Percentiles rank a stretch among this genome's conserved stretches.
Evolutionary conservation across 2,113 vertebrate genomes (phyloP).

Genomic region (Coptodon rendalli): DNA sequence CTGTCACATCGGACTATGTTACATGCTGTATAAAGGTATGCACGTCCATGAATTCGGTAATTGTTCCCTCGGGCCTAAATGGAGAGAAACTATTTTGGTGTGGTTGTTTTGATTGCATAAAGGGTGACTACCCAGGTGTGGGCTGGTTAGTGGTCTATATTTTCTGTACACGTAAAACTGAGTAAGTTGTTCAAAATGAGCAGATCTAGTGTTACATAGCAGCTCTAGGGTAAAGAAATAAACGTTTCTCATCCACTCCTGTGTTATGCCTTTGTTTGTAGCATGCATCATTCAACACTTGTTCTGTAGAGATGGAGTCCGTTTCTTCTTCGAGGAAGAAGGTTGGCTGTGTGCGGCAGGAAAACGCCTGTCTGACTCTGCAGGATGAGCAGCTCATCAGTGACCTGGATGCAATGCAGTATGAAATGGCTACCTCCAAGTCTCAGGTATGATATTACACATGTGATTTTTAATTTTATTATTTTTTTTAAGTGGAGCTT

Average conservation of each 20-base stretch:
- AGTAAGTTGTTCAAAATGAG: not conserved
- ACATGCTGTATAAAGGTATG: not conserved
- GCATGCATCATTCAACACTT: not conserved
- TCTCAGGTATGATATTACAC: constrained; percentile 64
- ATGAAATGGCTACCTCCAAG: constrained; percentile 73
- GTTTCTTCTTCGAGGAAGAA: constrained; percentile 66
- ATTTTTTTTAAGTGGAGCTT: not conserved
- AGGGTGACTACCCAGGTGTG: not conserved
- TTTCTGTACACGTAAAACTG: not conserved
- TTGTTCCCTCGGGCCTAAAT: not conserved
- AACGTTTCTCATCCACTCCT: not conserved
- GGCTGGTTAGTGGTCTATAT: not conserved
- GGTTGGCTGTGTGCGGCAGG: constrained; percentile 71
- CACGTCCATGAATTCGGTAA: not conserved
- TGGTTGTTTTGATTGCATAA: not conserved
- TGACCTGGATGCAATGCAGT: constrained; percentile 75
- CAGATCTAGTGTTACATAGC: not conserved
- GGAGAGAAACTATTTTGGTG: not conserved
- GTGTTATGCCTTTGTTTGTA: not conserved
- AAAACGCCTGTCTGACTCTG: constrained; percentile 77
- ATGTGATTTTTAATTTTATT: fast-evolving
- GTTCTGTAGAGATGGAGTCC: constrained; percentile 65
- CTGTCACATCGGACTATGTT: not conserved
- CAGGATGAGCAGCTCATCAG: constrained; percentile 77
- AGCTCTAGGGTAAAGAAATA: fast-evolving